Percentiles rank a stretch among this genome's conserved stretches.
Conservation (phyloP, 1,140 invertebrate species). For the Paracyclopina nana region DNA sequence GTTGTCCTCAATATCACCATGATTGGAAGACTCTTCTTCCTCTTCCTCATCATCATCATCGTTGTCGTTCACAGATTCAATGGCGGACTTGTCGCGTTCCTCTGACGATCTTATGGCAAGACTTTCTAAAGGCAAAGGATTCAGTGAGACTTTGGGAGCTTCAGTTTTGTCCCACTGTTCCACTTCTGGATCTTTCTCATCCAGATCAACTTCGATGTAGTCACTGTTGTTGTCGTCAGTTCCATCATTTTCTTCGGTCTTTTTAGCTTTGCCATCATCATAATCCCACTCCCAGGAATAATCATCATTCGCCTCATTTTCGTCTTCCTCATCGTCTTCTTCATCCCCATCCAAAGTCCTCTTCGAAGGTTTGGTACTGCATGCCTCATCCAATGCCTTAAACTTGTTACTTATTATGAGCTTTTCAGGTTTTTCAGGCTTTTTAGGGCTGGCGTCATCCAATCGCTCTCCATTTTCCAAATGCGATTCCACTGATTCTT, state of each 20-base stretch:
- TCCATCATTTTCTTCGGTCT: constrained; percentile 27
- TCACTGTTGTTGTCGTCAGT: constrained; percentile 25
- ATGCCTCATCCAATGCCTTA: too few relatives aligned
- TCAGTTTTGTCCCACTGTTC: not conserved
- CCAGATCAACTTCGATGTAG: constrained; percentile 13
- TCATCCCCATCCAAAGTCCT: constrained; percentile 14
- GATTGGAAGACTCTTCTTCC: not conserved
- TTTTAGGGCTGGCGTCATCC: too few relatives aligned
- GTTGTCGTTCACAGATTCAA: not conserved
- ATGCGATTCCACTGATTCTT: constrained; percentile 17
- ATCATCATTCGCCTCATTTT: constrained; percentile 19
- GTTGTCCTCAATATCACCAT: constrained; percentile 12
- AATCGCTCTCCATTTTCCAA: too few relatives aligned
- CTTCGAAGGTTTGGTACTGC: too few relatives aligned
- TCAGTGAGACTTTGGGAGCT: not conserved
- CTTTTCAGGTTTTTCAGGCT: too few relatives aligned
- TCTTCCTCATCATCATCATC: not conserved
- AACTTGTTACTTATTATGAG: too few relatives aligned
- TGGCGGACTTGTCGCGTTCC: not conserved
- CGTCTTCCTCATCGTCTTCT: constrained; percentile 19
- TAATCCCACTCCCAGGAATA: constrained; percentile 20
- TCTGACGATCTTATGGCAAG: not conserved
- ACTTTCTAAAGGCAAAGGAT: not conserved
- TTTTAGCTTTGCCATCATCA: constrained; percentile 19
- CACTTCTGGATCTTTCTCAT: not conserved